Conservation (phyloP, 1,140 invertebrate species). For the Portunus trituberculatus region DNA sequence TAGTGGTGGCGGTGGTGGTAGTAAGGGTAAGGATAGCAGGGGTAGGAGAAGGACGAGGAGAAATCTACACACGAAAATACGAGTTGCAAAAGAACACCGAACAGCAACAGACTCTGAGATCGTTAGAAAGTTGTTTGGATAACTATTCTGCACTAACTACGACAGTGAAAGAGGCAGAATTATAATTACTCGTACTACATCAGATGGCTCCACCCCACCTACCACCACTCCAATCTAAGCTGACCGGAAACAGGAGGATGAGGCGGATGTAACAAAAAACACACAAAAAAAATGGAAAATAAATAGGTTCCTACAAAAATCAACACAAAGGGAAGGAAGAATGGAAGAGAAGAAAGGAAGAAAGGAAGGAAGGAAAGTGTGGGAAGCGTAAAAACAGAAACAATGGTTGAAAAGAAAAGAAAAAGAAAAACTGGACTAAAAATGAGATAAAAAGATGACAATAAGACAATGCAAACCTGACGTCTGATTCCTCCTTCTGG, state of each 20-base stretch:
- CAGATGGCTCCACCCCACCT: too few relatives aligned
- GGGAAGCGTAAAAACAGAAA: background rate
- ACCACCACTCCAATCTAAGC: too few relatives aligned
- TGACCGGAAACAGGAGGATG: background rate
- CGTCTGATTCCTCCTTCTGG: too few relatives aligned
- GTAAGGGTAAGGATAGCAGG: background rate
- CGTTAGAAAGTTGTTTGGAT: too few relatives aligned
- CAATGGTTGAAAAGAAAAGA: background rate
- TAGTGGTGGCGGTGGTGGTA: background rate
- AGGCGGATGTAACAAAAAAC: background rate
- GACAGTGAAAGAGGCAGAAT: too few relatives aligned
- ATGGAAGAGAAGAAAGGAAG: conserved; percentile 26
- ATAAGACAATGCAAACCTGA: background rate
- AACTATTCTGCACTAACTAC: too few relatives aligned
- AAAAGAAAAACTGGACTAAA: background rate
- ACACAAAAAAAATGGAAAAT: too few relatives aligned
- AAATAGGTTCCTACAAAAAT: too few relatives aligned
- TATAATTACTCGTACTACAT: too few relatives aligned
- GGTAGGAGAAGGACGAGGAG: background rate
- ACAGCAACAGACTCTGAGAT: too few relatives aligned
- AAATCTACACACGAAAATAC: too few relatives aligned
- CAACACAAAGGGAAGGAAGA: background rate
- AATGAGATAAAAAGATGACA: background rate
- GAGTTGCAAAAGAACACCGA: too few relatives aligned
- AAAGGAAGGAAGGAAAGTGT: background rate